Conservation (phyloP, 2,797 vertebrate species). For the Adrianichthys oophorus region DNA sequence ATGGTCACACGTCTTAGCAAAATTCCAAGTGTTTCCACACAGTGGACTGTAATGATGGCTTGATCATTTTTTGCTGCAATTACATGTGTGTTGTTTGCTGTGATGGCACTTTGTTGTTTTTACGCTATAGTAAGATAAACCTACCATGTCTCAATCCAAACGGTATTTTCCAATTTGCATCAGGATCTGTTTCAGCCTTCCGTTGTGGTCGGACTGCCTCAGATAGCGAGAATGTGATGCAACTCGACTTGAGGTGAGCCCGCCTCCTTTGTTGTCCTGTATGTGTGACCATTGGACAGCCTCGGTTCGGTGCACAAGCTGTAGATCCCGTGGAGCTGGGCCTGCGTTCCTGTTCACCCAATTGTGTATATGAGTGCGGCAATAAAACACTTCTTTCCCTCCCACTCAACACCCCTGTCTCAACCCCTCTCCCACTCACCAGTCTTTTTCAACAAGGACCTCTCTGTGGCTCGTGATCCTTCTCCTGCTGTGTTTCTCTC, state of each 20-base stretch:
- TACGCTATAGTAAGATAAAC: no score
- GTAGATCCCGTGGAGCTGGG: slow-evolving; percentile 25
- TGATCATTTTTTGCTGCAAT: no score
- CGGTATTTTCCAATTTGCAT: no score
- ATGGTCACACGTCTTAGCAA: no score
- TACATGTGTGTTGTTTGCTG: no score
- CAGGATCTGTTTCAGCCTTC: slow-evolving; percentile 8
- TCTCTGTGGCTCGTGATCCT: slow-evolving; percentile 31
- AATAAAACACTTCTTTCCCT: slow-evolving; percentile 44
- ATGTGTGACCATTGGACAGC: slow-evolving; percentile 24
- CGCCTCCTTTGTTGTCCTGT: slow-evolving; percentile 29
- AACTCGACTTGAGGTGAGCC: slow-evolving; percentile 10
- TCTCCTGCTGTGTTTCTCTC: slow-evolving; percentile 42
- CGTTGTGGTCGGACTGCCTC: not conserved
- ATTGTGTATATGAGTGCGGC: slow-evolving; percentile 27
- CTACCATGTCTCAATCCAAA: no score
- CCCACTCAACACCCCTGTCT: slow-evolving; percentile 64
- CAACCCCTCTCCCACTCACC: slow-evolving; percentile 61
- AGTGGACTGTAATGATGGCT: no score
- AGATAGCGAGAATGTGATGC: not conserved
- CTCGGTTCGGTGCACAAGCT: slow-evolving; percentile 18
- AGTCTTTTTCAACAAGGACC: slow-evolving; percentile 46
- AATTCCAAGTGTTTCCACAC: no score
- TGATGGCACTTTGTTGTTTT: no score
- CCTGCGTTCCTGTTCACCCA: not conserved